phyloP scores from a whole-genome alignment of 2,797 vertebrate species.

The Neomorphus geoffroyi region DNA sequence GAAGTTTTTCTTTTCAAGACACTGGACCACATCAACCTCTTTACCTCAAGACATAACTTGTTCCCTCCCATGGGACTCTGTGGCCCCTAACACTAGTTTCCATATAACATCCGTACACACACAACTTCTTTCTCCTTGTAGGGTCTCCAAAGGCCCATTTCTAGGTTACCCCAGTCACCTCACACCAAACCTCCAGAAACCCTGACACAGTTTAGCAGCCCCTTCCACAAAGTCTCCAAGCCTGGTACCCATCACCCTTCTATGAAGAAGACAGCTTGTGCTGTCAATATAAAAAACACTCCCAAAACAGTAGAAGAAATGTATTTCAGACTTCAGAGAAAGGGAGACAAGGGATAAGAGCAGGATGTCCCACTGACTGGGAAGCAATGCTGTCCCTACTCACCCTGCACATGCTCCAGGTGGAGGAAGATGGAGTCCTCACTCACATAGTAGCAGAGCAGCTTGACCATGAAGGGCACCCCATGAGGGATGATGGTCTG shows the following conservation, averaged over 20 bases:
- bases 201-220: neutral
- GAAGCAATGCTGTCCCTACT: slow-evolving; percentile 25
- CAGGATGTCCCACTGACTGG: neutral
- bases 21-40: neutral
- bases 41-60: neutral
- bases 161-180: neutral
- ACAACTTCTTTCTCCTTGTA: neutral
- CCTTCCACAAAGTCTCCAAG: neutral
- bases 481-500: slow-evolving; percentile 95
- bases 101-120: neutral
- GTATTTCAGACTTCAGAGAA: neutral
- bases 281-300: neutral
- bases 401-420: slow-evolving; percentile 92
- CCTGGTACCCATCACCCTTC: neutral
- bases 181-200: neutral
- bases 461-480: slow-evolving; percentile 95
- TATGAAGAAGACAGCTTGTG: neutral
- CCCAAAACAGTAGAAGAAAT: neutral
- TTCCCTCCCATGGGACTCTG: neutral
- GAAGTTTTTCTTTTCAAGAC: neutral
- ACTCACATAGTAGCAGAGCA: slow-evolving; percentile 91
- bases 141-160: neutral
- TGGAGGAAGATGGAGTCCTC: slow-evolving; percentile 95
- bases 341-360: neutral
- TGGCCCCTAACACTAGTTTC: neutral